These are phyloP conservation scores for Hypothenemus hampei DNA, from an alignment of 1,140 invertebrate species.

Conservation along the genomic window DNA sequence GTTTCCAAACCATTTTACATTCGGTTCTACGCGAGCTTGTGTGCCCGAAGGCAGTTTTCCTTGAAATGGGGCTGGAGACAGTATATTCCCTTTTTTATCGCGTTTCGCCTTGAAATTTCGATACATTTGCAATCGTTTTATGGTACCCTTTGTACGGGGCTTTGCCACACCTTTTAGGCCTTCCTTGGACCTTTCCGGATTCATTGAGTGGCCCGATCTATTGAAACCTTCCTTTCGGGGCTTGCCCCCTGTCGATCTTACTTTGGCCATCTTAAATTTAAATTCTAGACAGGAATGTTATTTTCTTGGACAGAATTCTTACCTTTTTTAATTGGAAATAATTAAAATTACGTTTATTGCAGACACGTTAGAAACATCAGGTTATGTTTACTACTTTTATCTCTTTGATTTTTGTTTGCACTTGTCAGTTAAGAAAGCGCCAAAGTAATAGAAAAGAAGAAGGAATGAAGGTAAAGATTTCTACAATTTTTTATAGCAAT, in stretches of 20 bases:
- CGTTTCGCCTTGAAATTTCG: constrained; percentile 93
- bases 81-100: constrained; percentile 86
- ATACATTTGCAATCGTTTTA: constrained; percentile 96
- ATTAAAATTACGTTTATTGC: not conserved
- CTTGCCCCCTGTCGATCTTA: constrained; percentile 58
- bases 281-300: not conserved
- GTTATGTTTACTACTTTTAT: not conserved
- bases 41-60: constrained; percentile 82
- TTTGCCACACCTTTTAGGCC: constrained; percentile 80
- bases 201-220: constrained; percentile 80
- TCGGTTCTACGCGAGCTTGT: constrained; percentile 91
- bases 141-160: constrained; percentile 85
- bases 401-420: too few relatives aligned
- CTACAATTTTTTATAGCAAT: too few relatives aligned
- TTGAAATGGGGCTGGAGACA: constrained; percentile 87
- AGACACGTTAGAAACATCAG: not conserved
- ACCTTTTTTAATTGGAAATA: not conserved
- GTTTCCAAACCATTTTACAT: constrained; percentile 97
- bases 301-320: too few relatives aligned
- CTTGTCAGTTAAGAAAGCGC: too few relatives aligned
- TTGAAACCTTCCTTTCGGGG: constrained; percentile 72
- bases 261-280: constrained; percentile 61
- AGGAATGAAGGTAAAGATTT: too few relatives aligned
- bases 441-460: too few relatives aligned
- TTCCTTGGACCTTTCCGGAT: constrained; percentile 71